These are phyloP conservation scores for Miltochrista miniata DNA, from an alignment of 2,888 invertebrate genomes.

Conservation along the genomic window DNA sequence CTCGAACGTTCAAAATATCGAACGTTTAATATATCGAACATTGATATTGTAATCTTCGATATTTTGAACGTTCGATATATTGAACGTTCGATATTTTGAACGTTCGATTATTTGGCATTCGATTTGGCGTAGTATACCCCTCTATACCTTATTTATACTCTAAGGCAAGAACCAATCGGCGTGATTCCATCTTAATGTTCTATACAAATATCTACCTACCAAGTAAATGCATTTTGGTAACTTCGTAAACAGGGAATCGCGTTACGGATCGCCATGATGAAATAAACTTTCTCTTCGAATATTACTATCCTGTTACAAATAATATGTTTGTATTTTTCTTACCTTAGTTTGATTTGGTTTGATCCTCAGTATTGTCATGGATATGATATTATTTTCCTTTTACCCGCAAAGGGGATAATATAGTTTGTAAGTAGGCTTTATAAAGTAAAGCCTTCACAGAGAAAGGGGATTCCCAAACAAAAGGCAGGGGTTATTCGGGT, in stretches of 20 bases:
- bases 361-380: constrained; percentile 20
- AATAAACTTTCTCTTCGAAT: neutral
- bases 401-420: constrained; percentile 17
- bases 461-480: too few relatives aligned
- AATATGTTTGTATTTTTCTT: constrained; percentile 17
- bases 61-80: too few relatives aligned
- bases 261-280: neutral
- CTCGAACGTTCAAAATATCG: too few relatives aligned
- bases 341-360: constrained; percentile 20
- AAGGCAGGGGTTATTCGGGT: too few relatives aligned
- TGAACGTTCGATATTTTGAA: too few relatives aligned
- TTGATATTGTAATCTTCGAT: too few relatives aligned
- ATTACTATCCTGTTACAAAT: constrained; percentile 11
- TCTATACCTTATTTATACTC: too few relatives aligned
- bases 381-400: constrained; percentile 20
- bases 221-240: neutral
- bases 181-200: constrained; percentile 4
- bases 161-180: constrained; percentile 5
- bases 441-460: neutral
- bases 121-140: too few relatives aligned
- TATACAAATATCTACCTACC: constrained; percentile 8
- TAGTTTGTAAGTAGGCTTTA: neutral
- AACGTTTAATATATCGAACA: too few relatives aligned
- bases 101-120: too few relatives aligned
- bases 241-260: neutral